Conservation (phyloP, 2,113 vertebrate species). For the Albula glossodonta region DNA sequence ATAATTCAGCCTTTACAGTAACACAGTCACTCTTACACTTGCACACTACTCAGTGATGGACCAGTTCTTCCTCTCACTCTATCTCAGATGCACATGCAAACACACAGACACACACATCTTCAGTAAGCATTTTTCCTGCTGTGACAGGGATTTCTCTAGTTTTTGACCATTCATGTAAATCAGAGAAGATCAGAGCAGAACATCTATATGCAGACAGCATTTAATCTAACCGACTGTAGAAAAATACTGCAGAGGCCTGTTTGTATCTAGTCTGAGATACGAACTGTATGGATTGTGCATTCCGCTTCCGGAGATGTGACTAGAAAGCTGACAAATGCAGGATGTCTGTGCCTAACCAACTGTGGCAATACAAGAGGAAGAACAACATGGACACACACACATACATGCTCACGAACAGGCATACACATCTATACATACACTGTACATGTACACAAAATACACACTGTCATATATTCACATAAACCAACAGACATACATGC, state of each 20-base stretch:
- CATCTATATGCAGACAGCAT: neutral
- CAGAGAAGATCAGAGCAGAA: neutral
- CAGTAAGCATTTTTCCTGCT: neutral
- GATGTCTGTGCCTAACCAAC: neutral
- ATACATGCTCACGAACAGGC: neutral
- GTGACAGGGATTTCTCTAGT: neutral
- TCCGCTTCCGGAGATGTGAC: neutral
- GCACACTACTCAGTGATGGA: neutral
- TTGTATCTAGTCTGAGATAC: neutral
- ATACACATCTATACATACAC: neutral
- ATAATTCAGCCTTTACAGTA: neutral
- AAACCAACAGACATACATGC: neutral
- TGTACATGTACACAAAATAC: neutral
- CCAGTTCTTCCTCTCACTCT: neutral
- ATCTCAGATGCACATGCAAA: neutral
- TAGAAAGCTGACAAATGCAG: neutral
- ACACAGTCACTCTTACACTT: neutral
- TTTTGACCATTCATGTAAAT: neutral
- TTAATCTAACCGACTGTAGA: neutral
- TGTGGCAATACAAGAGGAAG: neutral
- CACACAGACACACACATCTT: neutral
- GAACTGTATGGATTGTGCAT: neutral
- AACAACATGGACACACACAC: neutral
- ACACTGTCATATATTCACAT: neutral
- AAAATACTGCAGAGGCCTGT: neutral